Base-by-base conservation (phyloP, 2,113 vertebrate genomes). In the Myrmecophaga tridactyla region DNA sequence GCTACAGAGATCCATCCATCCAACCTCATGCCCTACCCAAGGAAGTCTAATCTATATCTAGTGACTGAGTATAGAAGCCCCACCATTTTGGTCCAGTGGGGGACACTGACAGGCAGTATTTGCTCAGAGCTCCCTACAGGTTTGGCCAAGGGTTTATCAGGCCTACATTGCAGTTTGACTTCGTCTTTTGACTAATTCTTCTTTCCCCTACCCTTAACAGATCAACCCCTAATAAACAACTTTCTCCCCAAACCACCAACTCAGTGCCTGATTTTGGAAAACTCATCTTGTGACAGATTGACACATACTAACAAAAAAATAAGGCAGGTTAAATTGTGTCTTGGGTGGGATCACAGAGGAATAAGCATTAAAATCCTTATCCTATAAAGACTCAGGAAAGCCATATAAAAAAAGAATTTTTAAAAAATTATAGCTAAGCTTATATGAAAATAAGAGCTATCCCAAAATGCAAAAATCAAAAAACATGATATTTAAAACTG, bases 321-420 rank as follows among this genome's bases (percentile, higher is more conserved):
- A 91, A 62, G 46, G 4, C 60, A 62, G 39, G n/a, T 88, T 48
- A 80, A 63, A 84, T 0, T 23, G 13, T 60, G 21, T 36, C 53
- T 83, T 21, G 29, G 31, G n/a, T 62, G 67, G 20, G n/a, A 86
- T 78, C 20, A 1, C 46, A 86, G 84, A 89, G 21, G 27, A 77
- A 78, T n/a, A 17, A 60, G 4, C 2, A 62, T 31, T 21, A 90
- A 90, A 80, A 60, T 43, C 27, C 4, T 56, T 36, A 43, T 25
- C 13, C 9, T 72, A 89, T 31, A 73, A 94, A 90, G 41, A 78
- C 43, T 69, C 31, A 72, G 53, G 96, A 92, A 88, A 92, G 14
- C 31, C 29, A 58, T 56, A 51, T 29, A 82, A 36, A 17, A 41
- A 86, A 78, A 73, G 9, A 70, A 29, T 29, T 4, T 46, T 51